Evolutionary conservation across 1,140 invertebrate genomes (phyloP).

Genomic region (Drosophila navojoa): DNA sequence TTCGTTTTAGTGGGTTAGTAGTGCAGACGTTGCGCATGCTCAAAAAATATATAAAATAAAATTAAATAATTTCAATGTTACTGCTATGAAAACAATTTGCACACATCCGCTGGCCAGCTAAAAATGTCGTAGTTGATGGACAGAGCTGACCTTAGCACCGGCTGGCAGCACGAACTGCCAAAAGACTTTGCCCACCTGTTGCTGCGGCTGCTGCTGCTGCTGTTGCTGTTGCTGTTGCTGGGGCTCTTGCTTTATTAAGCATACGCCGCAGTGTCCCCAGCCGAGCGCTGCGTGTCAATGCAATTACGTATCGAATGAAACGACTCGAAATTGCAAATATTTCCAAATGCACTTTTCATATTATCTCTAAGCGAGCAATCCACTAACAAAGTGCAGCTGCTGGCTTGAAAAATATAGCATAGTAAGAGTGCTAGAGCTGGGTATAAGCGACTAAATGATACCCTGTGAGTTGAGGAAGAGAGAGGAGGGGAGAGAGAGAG

Average conservation of each 20-base stretch:
- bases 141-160: constrained; percentile 63
- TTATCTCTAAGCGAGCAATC: constrained; percentile 20
- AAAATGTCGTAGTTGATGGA: constrained; percentile 69
- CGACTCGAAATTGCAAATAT: constrained; percentile 41
- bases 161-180: constrained; percentile 1
- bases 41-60: not conserved
- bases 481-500: too few species aligned
- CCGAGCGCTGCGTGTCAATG: constrained; percentile 23
- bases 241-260: constrained; percentile 41
- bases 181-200: constrained; percentile 14
- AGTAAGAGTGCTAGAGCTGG: too few species aligned
- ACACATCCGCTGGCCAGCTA: constrained; percentile 58
- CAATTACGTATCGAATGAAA: constrained; percentile 49
- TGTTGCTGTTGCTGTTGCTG: constrained; percentile 36
- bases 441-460: too few species aligned
- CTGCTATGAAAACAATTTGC: constrained; percentile 44
- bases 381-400: constrained; percentile 39
- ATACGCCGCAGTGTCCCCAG: constrained; percentile 50
- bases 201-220: constrained; percentile 31
- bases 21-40: constrained; percentile 20
- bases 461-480: too few species aligned
- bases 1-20: constrained; percentile 73
- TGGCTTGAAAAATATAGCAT: constrained; percentile 2
- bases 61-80: constrained; percentile 54
- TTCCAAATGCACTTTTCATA: constrained; percentile 24